These are phyloP conservation scores for Neoniphon sammara DNA, from an alignment of 2,797 vertebrate species.

Conservation along the genomic window DNA sequence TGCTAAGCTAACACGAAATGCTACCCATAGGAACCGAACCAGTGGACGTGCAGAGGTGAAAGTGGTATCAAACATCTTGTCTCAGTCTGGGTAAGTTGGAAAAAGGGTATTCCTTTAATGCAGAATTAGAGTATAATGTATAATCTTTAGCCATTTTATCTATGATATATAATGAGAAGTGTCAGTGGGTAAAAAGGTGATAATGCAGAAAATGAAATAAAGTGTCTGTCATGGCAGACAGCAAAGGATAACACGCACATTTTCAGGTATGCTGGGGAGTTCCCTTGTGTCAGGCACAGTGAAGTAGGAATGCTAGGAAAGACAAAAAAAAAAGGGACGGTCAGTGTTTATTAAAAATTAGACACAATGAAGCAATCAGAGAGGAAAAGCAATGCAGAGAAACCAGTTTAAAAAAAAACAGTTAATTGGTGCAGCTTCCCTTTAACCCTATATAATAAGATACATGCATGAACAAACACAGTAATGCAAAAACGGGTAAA, in stretches of 20 bases:
- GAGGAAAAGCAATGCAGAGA: background rate
- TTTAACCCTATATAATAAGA: background rate
- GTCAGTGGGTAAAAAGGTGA: too few species aligned
- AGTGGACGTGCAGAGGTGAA: too few species aligned
- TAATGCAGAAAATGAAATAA: too few species aligned
- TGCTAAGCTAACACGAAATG: too few species aligned
- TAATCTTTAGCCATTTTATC: too few species aligned
- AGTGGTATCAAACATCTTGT: too few species aligned
- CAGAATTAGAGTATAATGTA: too few species aligned
- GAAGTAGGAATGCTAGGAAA: conserved; percentile 92
- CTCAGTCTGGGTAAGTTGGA: too few species aligned
- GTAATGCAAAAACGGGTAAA: background rate
- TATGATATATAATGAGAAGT: too few species aligned
- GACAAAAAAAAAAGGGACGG: conserved; percentile 34
- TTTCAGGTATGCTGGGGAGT: conserved; percentile 97
- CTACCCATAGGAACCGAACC: too few species aligned
- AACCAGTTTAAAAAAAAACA: background rate
- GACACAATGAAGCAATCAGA: background rate
- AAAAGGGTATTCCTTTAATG: too few species aligned
- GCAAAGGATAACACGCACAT: conserved; percentile 85
- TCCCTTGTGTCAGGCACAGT: conserved; percentile 93
- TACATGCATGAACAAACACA: background rate
- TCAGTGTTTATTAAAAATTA: background rate
- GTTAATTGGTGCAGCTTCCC: background rate
- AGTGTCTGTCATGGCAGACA: too few species aligned